Percentiles rank a stretch among this genome's conserved stretches.
phyloP scores from a whole-genome alignment of 2,113 vertebrate species.

The Columba livia region DNA sequence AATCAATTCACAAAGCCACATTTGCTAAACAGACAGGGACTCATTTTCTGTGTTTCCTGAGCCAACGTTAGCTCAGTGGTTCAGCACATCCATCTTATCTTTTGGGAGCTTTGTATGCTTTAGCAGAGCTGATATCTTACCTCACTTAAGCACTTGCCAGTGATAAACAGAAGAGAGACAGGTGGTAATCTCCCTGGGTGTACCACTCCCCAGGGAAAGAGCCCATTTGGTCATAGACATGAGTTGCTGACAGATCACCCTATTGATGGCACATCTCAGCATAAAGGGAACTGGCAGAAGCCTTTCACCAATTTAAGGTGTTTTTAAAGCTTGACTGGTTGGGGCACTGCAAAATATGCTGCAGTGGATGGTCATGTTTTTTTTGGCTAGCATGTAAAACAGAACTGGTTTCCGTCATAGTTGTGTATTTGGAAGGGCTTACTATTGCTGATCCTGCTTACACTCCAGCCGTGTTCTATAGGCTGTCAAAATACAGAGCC shows the following conservation, averaged over 20 bases:
- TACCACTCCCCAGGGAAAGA: constrained; percentile 9
- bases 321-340: not conserved
- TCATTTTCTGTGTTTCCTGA: constrained; percentile 53
- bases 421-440: not conserved
- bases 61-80: constrained; percentile 39
- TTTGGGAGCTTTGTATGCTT: constrained; percentile 55
- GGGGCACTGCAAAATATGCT: not conserved
- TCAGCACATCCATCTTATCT: constrained; percentile 70
- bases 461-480: not conserved
- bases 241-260: not conserved
- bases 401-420: not conserved
- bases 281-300: not conserved
- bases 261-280: not conserved
- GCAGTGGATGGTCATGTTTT: not conserved
- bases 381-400: not conserved
- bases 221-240: not conserved
- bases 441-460: constrained; percentile 25
- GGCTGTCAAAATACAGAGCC: constrained; percentile 23
- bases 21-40: constrained; percentile 17
- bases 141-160: constrained; percentile 64
- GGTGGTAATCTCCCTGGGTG: constrained; percentile 12
- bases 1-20: constrained; percentile 16
- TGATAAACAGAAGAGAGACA: constrained; percentile 66
- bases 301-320: not conserved
- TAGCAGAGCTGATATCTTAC: constrained; percentile 13